These are phyloP conservation scores for Bhutanitis thaidina DNA, from an alignment of 2,888 invertebrate genomes.

Conservation along the genomic window DNA sequence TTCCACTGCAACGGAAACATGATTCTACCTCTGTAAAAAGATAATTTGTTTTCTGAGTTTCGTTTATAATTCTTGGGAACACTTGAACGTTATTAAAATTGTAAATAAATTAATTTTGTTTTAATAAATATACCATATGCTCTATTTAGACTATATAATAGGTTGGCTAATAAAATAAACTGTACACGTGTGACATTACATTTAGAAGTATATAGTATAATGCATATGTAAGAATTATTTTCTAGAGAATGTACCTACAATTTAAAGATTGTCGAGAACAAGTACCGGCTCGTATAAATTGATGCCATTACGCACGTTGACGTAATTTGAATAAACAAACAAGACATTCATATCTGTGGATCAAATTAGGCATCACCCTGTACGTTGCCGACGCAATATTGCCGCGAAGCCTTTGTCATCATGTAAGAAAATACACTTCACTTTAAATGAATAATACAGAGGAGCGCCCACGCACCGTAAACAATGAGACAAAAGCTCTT, in stretches of 20 bases:
- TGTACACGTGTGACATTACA: too few species aligned
- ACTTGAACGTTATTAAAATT: neutral
- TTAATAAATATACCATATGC: too few species aligned
- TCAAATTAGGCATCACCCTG: constrained; percentile 9
- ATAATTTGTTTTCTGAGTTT: constrained; percentile 8
- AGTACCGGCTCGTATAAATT: constrained; percentile 2
- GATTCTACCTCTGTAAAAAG: constrained; percentile 15
- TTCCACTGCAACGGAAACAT: constrained; percentile 18
- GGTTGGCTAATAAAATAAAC: too few species aligned
- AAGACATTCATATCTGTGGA: constrained; percentile 7
- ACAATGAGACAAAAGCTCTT: constrained; percentile 59
- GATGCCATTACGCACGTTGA: constrained; percentile 11
- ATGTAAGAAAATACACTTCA: constrained; percentile 57
- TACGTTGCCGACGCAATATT: constrained; percentile 35
- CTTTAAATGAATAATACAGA: constrained; percentile 62
- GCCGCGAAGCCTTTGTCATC: constrained; percentile 48
- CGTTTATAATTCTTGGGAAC: constrained; percentile 1
- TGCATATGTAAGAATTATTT: too few species aligned
- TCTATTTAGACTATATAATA: too few species aligned
- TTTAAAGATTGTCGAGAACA: neutral
- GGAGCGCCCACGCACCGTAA: constrained; percentile 62
- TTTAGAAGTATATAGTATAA: too few species aligned
- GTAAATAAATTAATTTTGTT: too few species aligned
- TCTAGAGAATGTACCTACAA: too few species aligned
- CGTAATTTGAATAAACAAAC: constrained; percentile 17